phyloP scores from a whole-genome alignment of 1,140 invertebrate species.

The Euglossa dilemma region DNA sequence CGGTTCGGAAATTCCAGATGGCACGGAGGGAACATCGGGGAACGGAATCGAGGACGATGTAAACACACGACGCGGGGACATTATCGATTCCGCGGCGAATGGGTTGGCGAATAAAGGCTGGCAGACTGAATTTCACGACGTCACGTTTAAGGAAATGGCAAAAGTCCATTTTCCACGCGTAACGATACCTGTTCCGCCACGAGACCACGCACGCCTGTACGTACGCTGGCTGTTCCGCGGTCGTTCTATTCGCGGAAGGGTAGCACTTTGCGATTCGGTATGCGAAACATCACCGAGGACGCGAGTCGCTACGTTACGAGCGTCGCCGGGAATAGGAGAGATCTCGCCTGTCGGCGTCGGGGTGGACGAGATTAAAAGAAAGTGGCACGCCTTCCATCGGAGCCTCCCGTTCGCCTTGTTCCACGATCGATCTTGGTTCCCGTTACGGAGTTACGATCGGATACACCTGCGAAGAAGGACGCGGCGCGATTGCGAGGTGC shows the following conservation, averaged over 20 bases:
- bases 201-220: neutral
- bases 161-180: constrained; percentile 37
- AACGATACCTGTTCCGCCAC: neutral
- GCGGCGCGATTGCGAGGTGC: neutral
- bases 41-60: constrained; percentile 12
- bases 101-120: neutral
- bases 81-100: constrained; percentile 34
- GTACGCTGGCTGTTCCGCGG: neutral
- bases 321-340: constrained; percentile 15
- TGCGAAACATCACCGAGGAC: constrained; percentile 8
- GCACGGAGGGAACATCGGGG: neutral
- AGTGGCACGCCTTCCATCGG: neutral
- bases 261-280: constrained; percentile 3
- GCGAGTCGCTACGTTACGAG: neutral
- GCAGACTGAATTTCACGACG: neutral
- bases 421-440: neutral
- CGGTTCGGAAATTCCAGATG: neutral
- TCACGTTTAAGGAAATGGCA: constrained; percentile 27
- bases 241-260: neutral
- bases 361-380: constrained; percentile 1
- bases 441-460: neutral
- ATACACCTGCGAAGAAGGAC: neutral
- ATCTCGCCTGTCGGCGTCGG: neutral
- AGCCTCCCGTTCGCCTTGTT: neutral
- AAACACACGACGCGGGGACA: neutral